These are phyloP conservation scores for Oreohelix idahoensis DNA, from an alignment of 1,140 invertebrate species.

Conservation along the genomic window DNA sequence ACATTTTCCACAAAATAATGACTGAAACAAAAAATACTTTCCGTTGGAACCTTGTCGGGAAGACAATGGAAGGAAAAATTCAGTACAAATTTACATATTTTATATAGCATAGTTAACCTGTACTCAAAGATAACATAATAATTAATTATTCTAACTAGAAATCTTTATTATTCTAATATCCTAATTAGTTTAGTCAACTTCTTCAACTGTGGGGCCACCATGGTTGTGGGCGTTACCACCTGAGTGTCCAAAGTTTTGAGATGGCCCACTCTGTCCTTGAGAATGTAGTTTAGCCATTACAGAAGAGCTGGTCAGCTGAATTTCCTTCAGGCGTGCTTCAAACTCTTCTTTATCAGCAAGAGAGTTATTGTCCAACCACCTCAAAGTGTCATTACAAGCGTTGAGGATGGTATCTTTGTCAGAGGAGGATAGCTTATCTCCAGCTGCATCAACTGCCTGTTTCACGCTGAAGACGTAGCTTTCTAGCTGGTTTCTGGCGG, in stretches of 20 bases:
- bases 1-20: no score
- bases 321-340: conserved; percentile 69
- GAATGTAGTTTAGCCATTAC: conserved; percentile 64
- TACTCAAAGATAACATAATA: no score
- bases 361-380: conserved; percentile 74
- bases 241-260: background rate
- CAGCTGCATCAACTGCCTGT: conserved; percentile 63
- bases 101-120: no score
- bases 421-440: conserved; percentile 76
- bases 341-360: conserved; percentile 74
- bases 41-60: no score
- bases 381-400: conserved; percentile 70
- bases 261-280: conserved; percentile 45
- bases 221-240: background rate
- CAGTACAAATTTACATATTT: no score
- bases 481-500: conserved; percentile 74
- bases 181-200: no score
- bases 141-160: no score
- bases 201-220: conserved; percentile 58
- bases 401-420: conserved; percentile 79
- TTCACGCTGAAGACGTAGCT: conserved; percentile 82
- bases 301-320: conserved; percentile 66
- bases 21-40: no score
- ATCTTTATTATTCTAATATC: no score
- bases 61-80: no score